These are phyloP conservation scores for Argopecten irradians DNA, from an alignment of 1,140 invertebrate species.

Conservation along the genomic window DNA sequence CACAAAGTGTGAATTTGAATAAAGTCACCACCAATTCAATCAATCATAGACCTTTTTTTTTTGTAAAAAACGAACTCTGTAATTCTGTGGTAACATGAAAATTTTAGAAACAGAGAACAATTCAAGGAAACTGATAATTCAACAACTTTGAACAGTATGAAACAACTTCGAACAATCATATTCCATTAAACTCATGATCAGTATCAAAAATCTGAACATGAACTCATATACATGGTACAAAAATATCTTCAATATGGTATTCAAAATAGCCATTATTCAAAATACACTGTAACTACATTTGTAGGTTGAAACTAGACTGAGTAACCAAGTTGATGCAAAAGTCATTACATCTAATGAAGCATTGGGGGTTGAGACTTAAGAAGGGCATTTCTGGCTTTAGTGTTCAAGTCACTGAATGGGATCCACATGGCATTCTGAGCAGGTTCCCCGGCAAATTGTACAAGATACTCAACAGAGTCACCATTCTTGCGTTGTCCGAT, in stretches of 20 bases:
- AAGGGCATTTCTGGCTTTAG: neutral
- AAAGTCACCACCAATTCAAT: too few species aligned
- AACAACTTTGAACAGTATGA: too few species aligned
- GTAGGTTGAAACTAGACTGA: neutral
- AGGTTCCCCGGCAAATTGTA: too few species aligned
- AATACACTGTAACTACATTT: neutral
- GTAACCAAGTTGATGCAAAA: neutral
- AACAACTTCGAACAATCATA: too few species aligned
- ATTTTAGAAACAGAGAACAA: too few species aligned
- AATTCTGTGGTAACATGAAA: too few species aligned
- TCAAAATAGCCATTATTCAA: neutral
- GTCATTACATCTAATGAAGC: neutral
- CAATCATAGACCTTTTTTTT: too few species aligned
- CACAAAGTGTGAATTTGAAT: too few species aligned
- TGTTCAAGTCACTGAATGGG: neutral
- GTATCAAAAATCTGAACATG: neutral
- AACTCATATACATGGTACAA: neutral
- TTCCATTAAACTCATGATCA: too few species aligned
- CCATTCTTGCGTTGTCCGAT: neutral
- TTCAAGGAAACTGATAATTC: too few species aligned
- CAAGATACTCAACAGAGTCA: neutral
- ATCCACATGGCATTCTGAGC: constrained; percentile 38
- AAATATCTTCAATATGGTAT: neutral
- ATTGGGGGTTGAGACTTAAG: neutral
- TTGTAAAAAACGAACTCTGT: too few species aligned